These are phyloP conservation scores for Drosophila nannoptera DNA, from an alignment of 1,140 invertebrate genomes.

Conservation along the genomic window DNA sequence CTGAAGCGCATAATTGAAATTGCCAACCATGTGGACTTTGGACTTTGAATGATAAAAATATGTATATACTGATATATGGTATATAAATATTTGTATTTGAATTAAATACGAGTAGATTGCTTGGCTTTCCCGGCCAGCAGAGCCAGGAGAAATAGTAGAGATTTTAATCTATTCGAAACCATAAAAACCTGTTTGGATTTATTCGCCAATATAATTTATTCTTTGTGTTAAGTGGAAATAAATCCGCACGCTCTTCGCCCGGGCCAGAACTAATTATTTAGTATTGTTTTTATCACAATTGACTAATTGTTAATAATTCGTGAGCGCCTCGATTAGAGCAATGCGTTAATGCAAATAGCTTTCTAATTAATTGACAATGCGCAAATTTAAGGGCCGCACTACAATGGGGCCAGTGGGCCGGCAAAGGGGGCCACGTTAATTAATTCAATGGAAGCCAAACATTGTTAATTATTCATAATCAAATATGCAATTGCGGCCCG, in stretches of 20 bases:
- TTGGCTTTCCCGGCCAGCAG: too few species aligned
- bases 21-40: constrained; percentile 13
- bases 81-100: too few species aligned
- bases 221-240: neutral
- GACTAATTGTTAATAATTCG: constrained; percentile 72
- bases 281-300: constrained; percentile 59
- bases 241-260: neutral
- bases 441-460: constrained; percentile 76
- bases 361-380: constrained; percentile 75
- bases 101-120: too few species aligned
- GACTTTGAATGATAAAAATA: neutral
- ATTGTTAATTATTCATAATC: constrained; percentile 78
- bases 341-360: constrained; percentile 50
- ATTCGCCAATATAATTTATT: neutral
- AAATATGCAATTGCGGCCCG: constrained; percentile 72
- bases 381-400: constrained; percentile 45
- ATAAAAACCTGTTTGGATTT: too few species aligned
- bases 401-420: constrained; percentile 38
- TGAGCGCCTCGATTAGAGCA: constrained; percentile 24
- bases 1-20: constrained; percentile 64
- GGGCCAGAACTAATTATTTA: constrained; percentile 59
- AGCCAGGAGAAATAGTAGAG: too few species aligned
- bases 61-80: neutral
- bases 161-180: too few species aligned
- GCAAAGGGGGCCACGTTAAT: constrained; percentile 44